A percentile compares a stretch with the other conserved stretches of the same genome.
Conservation (phyloP, 2,888 invertebrate species). For the Scaptodrosophila latifasciaeformis region DNA sequence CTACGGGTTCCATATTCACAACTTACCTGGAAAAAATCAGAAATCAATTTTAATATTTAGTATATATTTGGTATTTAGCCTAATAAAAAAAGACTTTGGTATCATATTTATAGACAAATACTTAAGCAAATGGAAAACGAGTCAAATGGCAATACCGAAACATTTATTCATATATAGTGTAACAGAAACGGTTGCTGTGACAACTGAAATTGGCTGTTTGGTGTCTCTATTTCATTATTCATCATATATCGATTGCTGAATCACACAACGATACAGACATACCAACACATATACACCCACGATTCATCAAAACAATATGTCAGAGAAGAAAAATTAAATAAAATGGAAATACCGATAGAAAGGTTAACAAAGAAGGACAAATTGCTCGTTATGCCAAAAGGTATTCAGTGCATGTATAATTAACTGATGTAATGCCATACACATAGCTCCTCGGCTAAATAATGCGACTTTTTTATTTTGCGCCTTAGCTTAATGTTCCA, state of each 20-base stretch:
- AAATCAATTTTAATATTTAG: conserved; percentile 60
- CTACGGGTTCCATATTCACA: conserved; percentile 6
- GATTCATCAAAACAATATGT: no score
- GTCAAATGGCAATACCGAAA: not conserved
- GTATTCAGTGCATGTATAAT: no score
- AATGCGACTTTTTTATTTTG: no score
- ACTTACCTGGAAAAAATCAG: conserved; percentile 52
- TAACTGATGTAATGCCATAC: no score
- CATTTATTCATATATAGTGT: conserved; percentile 20
- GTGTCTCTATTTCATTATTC: not conserved
- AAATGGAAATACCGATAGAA: no score
- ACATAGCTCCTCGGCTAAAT: no score
- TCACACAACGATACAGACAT: no score
- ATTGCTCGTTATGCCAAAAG: no score
- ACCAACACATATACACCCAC: no score
- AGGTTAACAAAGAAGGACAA: no score
- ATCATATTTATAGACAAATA: not conserved
- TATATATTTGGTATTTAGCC: conserved; percentile 46
- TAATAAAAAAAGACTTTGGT: conserved; percentile 24
- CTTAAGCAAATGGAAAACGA: not conserved
- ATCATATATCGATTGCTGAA: conserved; percentile 35
- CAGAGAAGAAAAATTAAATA: no score
- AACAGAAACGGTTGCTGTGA: conserved; percentile 50
- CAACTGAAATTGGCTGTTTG: conserved; percentile 41
- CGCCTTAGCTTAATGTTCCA: no score